Evolutionary conservation across 2,797 vertebrate species (phyloP).

Genomic region (Malurus splendens): DNA sequence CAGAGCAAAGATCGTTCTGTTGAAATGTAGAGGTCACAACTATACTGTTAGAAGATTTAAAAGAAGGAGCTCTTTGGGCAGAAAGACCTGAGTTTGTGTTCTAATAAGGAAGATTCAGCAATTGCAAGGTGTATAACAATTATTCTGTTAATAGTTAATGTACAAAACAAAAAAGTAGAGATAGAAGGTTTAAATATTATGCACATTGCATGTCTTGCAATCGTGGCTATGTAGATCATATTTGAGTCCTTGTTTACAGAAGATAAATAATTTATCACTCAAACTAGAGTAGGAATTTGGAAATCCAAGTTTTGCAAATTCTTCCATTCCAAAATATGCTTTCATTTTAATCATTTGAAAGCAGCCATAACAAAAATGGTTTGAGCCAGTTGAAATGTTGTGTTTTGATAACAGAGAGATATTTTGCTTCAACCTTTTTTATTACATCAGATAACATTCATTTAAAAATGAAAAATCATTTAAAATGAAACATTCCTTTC

Average conservation of each 20-base stretch:
- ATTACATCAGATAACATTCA: constrained; percentile 34
- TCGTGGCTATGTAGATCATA: not conserved
- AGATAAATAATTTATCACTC: not conserved
- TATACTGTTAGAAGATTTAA: not conserved
- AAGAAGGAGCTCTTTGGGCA: not conserved
- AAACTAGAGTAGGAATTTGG: not conserved
- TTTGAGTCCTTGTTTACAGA: not conserved
- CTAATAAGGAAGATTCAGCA: not conserved
- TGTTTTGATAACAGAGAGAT: constrained; percentile 43
- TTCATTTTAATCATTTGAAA: constrained; percentile 19
- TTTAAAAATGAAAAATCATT: constrained; percentile 35
- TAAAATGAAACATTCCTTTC: constrained; percentile 43
- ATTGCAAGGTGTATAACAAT: not conserved
- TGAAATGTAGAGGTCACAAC: not conserved
- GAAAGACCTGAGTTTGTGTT: not conserved
- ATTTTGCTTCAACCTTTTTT: constrained; percentile 35
- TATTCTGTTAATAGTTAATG: not conserved
- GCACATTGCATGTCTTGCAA: not conserved
- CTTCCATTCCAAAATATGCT: constrained; percentile 15
- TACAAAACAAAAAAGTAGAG: not conserved
- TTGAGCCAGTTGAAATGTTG: constrained; percentile 17
- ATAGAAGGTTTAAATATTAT: not conserved
- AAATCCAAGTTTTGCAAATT: constrained; percentile 26
- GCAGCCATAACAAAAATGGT: constrained; percentile 42
- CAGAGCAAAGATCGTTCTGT: not conserved